Evolutionary conservation across 2,888 invertebrate genomes (phyloP), one percentile per base, ranked within the genome.

Genomic region (Spodoptera exigua): DNA sequence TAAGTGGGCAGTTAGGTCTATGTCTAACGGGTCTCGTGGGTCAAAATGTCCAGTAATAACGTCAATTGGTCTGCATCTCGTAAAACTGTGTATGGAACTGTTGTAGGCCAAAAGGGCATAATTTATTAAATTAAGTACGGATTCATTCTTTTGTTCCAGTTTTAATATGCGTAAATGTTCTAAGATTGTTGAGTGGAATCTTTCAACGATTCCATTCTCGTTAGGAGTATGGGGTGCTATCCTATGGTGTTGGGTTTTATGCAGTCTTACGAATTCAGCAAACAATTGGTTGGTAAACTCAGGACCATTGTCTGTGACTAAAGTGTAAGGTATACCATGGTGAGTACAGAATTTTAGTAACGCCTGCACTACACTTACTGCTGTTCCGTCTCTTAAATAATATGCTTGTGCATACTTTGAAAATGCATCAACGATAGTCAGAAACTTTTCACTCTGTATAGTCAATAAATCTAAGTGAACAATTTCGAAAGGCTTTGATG

Each of bases 21-120:
- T 61, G 13, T 77, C 74, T 45, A 71, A 2, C 0, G 70, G 68
- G 46, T 81, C 77, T 9, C 79, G 43, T 0, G 77, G 76, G 17
- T 76, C 79, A 35, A 65, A 66, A 18, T 80, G 78, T 27, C 76
- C 79, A 2, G 57, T 71, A 9, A 79, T 68, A 18, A 78, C 3
- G 2, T 79, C 79, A 1, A 61, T 27, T 0, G 79, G 78, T 56
- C 70, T 66, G 37, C 74, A 74, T 46, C 70, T 78, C 0, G 76
- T 78, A 49, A 76, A 78, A 17, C 74, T 76, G 47, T 77, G 27
- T 0, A 78, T 65, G 0, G 58, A 67, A 32, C 61, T 72, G 27
- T 79, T 81, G 27, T 78, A 77, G 0, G 65, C 76, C 45, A 78
- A 17, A 10, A 77, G 17, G 1, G 70, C 70, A 43, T 70, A 72